Evolutionary conservation across 1,140 invertebrate genomes (phyloP).

Genomic region (Eubasilissa regina): DNA sequence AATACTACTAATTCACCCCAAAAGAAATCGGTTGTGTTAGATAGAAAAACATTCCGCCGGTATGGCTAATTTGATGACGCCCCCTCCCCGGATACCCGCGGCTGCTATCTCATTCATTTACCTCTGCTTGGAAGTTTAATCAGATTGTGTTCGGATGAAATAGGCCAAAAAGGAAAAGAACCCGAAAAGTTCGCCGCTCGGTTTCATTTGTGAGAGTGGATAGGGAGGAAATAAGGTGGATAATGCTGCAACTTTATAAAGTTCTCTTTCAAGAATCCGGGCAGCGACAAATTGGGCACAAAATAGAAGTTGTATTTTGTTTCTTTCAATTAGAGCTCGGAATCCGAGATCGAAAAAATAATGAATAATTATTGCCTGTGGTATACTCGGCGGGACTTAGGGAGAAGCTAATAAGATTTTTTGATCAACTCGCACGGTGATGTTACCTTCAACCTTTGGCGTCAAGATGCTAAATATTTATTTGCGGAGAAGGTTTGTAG

Average conservation of each 20-base stretch:
- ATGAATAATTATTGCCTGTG: no score
- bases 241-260: slow-evolving; percentile 43
- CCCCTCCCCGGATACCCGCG: background rate
- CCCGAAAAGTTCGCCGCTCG: slow-evolving; percentile 28
- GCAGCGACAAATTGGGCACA: slow-evolving; percentile 32
- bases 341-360: background rate
- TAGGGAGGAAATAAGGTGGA: slow-evolving; percentile 21
- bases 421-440: no score
- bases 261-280: background rate
- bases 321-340: slow-evolving; percentile 16
- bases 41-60: slow-evolving; percentile 34
- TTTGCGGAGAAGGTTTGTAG: no score
- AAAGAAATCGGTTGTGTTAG: slow-evolving; percentile 28
- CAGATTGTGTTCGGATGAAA: slow-evolving; percentile 47
- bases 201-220: slow-evolving; percentile 43
- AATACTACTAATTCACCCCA: background rate
- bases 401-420: no score
- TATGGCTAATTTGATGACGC: slow-evolving; percentile 41
- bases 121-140: slow-evolving; percentile 46
- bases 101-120: slow-evolving; percentile 40
- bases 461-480: no score
- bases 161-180: slow-evolving; percentile 38
- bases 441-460: no score
- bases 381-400: no score
- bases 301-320: background rate